A percentile compares a stretch with the other conserved stretches of the same genome.
These are phyloP conservation scores for Chrysochloris asiatica DNA, from an alignment of 2,113 vertebrate genomes.

Conservation along the genomic window DNA sequence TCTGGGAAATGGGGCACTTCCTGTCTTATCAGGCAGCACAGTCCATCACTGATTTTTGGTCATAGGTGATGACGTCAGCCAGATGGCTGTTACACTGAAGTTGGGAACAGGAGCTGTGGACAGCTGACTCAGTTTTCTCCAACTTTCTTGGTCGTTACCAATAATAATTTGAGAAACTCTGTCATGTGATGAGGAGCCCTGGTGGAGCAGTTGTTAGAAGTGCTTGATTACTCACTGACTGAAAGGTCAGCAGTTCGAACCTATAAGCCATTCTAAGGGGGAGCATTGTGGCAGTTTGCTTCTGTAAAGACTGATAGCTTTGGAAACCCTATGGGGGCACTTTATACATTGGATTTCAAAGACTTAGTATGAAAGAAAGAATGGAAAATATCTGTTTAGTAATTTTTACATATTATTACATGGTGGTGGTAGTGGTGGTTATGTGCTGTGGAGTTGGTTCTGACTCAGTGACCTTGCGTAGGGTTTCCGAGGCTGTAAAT, in stretches of 20 bases:
- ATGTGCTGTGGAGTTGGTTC: too few species aligned
- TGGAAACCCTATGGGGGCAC: too few species aligned
- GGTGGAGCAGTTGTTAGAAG: too few species aligned
- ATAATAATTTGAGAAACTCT: neutral
- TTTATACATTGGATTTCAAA: neutral
- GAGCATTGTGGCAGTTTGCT: too few species aligned
- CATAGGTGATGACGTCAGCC: neutral
- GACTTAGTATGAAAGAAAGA: conserved; percentile 12
- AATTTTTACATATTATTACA: neutral
- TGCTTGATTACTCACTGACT: too few species aligned
- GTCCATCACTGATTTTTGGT: neutral
- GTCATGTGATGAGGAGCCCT: too few species aligned
- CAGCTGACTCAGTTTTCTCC: neutral
- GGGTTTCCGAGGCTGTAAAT: too few species aligned
- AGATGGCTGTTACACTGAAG: neutral
- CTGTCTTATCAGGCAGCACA: neutral
- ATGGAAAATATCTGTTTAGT: neutral
- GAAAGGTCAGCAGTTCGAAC: too few species aligned
- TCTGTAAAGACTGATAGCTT: too few species aligned
- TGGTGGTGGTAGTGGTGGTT: too few species aligned
- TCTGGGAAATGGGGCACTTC: neutral
- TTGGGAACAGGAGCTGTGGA: neutral
- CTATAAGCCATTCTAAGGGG: too few species aligned
- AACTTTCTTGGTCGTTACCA: neutral
- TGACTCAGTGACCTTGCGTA: too few species aligned